These are phyloP conservation scores for Lumbricus terrestris DNA, from an alignment of 2,888 invertebrate species.

Conservation along the genomic window DNA sequence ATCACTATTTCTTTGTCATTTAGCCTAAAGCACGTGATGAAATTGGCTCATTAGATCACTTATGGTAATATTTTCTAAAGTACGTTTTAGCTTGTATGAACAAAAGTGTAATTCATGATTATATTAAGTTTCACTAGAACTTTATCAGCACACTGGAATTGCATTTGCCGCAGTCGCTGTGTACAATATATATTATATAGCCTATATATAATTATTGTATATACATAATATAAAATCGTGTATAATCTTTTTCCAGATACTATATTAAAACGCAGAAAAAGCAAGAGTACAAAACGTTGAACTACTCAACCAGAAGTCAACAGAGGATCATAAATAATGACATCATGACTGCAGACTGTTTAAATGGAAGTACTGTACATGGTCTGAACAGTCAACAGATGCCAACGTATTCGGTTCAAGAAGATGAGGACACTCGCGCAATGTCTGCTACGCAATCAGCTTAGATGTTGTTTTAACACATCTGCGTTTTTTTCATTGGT, in stretches of 20 bases:
- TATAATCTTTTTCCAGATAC: background rate
- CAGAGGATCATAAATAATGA: background rate
- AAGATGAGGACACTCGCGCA: background rate
- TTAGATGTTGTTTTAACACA: background rate
- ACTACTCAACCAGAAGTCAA: background rate
- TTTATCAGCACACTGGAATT: background rate
- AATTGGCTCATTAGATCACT: too few species aligned
- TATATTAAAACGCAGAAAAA: background rate
- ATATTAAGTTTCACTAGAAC: background rate
- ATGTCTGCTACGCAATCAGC: background rate
- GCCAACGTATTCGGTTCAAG: background rate
- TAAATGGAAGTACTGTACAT: background rate
- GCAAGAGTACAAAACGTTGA: background rate
- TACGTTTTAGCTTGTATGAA: background rate
- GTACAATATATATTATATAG: too few species aligned
- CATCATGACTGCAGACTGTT: background rate
- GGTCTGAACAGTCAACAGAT: background rate
- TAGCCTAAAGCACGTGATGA: too few species aligned
- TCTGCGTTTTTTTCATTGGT: background rate
- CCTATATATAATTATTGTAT: too few species aligned
- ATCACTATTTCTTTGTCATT: too few species aligned
- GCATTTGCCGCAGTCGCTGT: background rate
- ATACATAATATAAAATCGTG: too few species aligned
- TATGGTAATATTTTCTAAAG: too few species aligned
- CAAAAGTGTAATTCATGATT: background rate